Evolutionary conservation across 1,140 invertebrate species (phyloP), one percentile per base, ranked within the genome.

Genomic region (Catajapyx aquilonaris): DNA sequence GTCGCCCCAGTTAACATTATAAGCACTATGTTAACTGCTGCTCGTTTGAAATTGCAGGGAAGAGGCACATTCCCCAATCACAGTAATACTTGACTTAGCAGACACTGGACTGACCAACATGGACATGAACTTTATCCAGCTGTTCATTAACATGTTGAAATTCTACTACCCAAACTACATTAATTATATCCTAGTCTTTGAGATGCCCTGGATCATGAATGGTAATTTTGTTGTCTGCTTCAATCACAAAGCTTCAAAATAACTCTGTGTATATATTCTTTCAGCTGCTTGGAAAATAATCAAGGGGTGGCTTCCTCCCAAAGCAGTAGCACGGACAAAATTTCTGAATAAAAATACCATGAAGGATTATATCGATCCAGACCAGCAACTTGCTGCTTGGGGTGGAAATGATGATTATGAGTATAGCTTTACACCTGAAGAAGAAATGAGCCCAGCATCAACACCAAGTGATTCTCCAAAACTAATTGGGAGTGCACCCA

Each of bases 151-250:
- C 20, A 62, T 87, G 19, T 86, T 90, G 49, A 88, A 91, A 56
- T 60, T 64, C 21, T 90, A 93, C 53, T 94, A 93, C 60, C 88
- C 88, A 7, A 78, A 73, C 59, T 74, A 81, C 53, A 56, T 87
- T 40, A 93, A 87, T 52, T 86, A 87, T 50, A 85, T 96, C 41
- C 61, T 94, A 28, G 77, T 94, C 36, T 86, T 71, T 59, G 85
- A 95, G 54, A 84, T 95, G 79, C 81, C 87, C 3, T 96, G 88
- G 87, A 70, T 93, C 5, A 61, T 94, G 37, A 88, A 79, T 54
- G 75, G 78, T 81, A 62, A 65, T 56, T 52, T 30, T 3, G 20
- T 31, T 28, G 33, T 18, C 36, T 32, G 38, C 34, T 19, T 37
- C 4, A 19, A 30, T 13, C 33, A 33, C 20, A 37, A 34, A 11